A percentile compares a stretch with the other conserved stretches of the same genome.
These are phyloP conservation scores for western clawed frog (Xenopus tropicalis) DNA, from an alignment of 2,113 vertebrate species.

Conservation along the genomic window UCB_Xtro_10.0 CM004450.2:76942001-76942500, in stretches of 20 bases:
- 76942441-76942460: too few relatives aligned
- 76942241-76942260: neutral
- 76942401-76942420: too few relatives aligned
- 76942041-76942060: too few relatives aligned
- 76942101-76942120: neutral
- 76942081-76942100: too few relatives aligned
- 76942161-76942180: slow-evolving; percentile 13
- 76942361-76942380: neutral
- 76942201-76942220: neutral
- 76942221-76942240: neutral
- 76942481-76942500: too few relatives aligned
- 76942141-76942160: slow-evolving; percentile 9
- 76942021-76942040: too few relatives aligned
- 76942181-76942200: slow-evolving; percentile 9
- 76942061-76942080: too few relatives aligned
- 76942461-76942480: too few relatives aligned
- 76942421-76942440: too few relatives aligned
- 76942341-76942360: neutral
- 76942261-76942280: slow-evolving; percentile 21
- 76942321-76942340: slow-evolving; percentile 26
- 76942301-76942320: slow-evolving; percentile 20
- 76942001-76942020: too few relatives aligned
- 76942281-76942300: slow-evolving; percentile 7
- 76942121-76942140: neutral
- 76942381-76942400: neutral